These are phyloP conservation scores for Pseudocheirus occidentalis DNA, from an alignment of 2,797 vertebrate genomes.

Conservation along the genomic window DNA sequence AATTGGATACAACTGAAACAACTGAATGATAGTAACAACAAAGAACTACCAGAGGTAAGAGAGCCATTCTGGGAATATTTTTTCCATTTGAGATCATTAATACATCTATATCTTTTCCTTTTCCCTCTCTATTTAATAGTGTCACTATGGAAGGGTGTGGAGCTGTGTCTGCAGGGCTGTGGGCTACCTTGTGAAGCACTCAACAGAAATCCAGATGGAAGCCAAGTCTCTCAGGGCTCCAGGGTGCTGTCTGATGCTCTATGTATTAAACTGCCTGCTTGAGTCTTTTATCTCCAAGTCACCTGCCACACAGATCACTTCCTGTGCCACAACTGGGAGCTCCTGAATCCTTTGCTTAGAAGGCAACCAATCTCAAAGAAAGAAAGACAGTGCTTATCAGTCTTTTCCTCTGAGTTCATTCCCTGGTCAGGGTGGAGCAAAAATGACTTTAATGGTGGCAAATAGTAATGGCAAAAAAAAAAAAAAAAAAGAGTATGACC, in stretches of 20 bases:
- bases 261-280: conserved; percentile 2
- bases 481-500: background rate
- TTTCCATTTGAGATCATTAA: conserved; percentile 59
- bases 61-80: conserved; percentile 60
- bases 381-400: background rate
- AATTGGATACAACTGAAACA: background rate
- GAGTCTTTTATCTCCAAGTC: background rate
- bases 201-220: background rate
- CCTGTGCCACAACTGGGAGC: background rate
- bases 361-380: background rate
- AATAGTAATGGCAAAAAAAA: background rate
- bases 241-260: conserved; percentile 22
- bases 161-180: background rate
- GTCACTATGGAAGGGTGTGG: background rate
- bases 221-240: conserved; percentile 11
- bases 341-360: background rate
- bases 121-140: conserved; percentile 15
- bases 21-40: background rate
- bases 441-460: background rate
- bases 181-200: conserved; percentile 2
- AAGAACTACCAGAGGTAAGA: conserved; percentile 10
- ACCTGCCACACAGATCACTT: background rate
- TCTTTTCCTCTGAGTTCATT: background rate
- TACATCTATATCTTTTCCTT: conserved; percentile 63
- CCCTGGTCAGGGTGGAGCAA: background rate